Evolutionary conservation across 2,113 vertebrate genomes (phyloP).

Genomic region (Coturnix japonica): DNA sequence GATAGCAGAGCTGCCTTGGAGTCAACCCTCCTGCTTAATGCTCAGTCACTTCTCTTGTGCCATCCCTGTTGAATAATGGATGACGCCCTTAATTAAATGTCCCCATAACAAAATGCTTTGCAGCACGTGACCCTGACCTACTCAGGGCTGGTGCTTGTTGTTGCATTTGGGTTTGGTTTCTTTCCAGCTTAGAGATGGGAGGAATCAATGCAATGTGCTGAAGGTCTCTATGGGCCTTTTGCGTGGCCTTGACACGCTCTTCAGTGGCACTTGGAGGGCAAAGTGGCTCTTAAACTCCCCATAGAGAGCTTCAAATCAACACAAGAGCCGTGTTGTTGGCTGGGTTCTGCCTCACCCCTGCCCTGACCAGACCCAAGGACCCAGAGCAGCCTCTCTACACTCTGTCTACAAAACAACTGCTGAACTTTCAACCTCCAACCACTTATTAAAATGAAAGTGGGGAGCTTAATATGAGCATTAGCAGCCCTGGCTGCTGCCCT

Average conservation of each 20-base stretch:
- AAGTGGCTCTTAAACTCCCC: not conserved
- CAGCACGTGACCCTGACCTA: not conserved
- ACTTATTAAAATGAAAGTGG: constrained; percentile 10
- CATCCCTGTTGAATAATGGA: not conserved
- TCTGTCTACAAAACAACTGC: not conserved
- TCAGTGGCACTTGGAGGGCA: not conserved
- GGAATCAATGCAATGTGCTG: not conserved
- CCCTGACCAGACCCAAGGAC: not conserved
- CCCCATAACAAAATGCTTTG: accelerated
- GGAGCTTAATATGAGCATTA: not conserved
- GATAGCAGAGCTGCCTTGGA: not conserved
- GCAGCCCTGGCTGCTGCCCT: not conserved
- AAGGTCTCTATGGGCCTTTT: not conserved
- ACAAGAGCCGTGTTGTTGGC: not conserved
- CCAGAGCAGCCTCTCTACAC: not conserved
- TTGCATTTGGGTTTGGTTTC: not conserved
- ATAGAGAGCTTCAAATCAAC: not conserved
- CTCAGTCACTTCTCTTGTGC: not conserved
- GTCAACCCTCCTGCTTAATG: accelerated
- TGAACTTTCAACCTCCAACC: not conserved
- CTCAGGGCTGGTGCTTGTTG: not conserved
- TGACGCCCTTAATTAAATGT: not conserved
- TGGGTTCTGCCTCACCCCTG: accelerated
- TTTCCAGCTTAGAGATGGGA: not conserved
- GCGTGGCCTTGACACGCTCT: not conserved